Evolutionary conservation across 2,888 invertebrate genomes (phyloP).

Genomic region (Eucera pruinosa): DNA sequence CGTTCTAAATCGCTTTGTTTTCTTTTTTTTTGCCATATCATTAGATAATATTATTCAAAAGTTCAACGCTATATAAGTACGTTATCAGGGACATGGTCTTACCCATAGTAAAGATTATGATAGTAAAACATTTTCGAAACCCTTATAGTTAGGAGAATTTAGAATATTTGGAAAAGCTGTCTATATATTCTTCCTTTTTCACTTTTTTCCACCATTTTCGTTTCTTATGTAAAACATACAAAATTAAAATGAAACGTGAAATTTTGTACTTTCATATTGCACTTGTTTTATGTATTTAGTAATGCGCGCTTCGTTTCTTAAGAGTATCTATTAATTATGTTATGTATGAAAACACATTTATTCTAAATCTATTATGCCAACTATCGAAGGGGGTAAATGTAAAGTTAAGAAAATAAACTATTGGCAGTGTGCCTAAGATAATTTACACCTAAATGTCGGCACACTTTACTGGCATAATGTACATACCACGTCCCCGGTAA

Average conservation of each 20-base stretch:
- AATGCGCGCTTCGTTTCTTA: constrained; percentile 73
- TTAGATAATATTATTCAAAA: constrained; percentile 49
- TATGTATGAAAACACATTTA: no score
- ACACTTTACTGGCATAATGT: constrained; percentile 47
- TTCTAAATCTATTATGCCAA: constrained; percentile 55
- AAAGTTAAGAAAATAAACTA: constrained; percentile 76
- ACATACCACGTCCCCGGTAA: constrained; percentile 50
- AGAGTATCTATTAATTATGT: constrained; percentile 59
- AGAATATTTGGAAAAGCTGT: constrained; percentile 42
- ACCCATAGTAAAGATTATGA: constrained; percentile 38
- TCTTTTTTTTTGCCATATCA: constrained; percentile 1
- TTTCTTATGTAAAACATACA: constrained; percentile 55
- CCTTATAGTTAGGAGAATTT: constrained; percentile 54
- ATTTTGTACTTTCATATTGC: constrained; percentile 79
- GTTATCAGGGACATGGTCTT: constrained; percentile 45
- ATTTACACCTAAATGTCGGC: constrained; percentile 14
- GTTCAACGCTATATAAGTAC: constrained; percentile 52
- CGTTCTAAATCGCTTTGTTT: constrained; percentile 32
- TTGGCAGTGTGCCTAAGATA: constrained; percentile 59
- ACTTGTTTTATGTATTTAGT: constrained; percentile 76
- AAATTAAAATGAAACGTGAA: constrained; percentile 69
- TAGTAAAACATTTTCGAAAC: constrained; percentile 53
- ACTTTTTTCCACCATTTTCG: neutral
- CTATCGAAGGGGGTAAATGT: constrained; percentile 57
- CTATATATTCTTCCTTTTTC: constrained; percentile 12